These are phyloP conservation scores for Alosa sapidissima DNA, from an alignment of 2,797 vertebrate species.

Conservation along the genomic window DNA sequence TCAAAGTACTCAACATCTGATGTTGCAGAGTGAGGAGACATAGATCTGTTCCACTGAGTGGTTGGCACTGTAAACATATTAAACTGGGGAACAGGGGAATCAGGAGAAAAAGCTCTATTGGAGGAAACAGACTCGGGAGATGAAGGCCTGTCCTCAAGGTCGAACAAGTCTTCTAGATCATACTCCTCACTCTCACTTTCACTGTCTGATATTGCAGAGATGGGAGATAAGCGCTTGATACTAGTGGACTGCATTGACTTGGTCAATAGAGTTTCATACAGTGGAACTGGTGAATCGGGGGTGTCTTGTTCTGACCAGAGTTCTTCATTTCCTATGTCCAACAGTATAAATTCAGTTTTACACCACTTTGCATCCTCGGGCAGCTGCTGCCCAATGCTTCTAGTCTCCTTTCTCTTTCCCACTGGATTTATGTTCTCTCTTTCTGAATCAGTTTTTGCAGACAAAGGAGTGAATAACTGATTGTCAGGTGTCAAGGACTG, in stretches of 20 bases:
- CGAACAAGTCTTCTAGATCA: background rate
- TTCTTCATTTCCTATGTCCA: too few species aligned
- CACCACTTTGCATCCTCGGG: too few species aligned
- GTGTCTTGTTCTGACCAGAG: background rate
- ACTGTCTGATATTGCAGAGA: background rate
- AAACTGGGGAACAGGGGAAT: conserved; percentile 43
- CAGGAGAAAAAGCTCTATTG: background rate
- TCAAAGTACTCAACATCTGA: background rate
- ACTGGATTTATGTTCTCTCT: too few species aligned
- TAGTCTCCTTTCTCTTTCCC: too few species aligned
- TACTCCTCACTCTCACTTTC: background rate
- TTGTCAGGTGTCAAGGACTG: too few species aligned
- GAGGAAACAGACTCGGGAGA: conserved; percentile 40
- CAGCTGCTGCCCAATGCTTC: too few species aligned
- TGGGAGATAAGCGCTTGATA: background rate
- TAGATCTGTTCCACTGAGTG: background rate
- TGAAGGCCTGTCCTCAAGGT: background rate
- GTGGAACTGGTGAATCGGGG: background rate
- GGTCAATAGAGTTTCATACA: too few species aligned
- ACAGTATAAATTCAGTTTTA: too few species aligned
- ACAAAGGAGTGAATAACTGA: too few species aligned
- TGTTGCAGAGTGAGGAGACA: conserved; percentile 20
- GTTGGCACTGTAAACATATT: background rate
- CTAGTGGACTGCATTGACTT: background rate
- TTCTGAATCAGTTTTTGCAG: too few species aligned